Base-by-base conservation (phyloP, 2,113 vertebrate genomes). In the Pica pica region DNA sequence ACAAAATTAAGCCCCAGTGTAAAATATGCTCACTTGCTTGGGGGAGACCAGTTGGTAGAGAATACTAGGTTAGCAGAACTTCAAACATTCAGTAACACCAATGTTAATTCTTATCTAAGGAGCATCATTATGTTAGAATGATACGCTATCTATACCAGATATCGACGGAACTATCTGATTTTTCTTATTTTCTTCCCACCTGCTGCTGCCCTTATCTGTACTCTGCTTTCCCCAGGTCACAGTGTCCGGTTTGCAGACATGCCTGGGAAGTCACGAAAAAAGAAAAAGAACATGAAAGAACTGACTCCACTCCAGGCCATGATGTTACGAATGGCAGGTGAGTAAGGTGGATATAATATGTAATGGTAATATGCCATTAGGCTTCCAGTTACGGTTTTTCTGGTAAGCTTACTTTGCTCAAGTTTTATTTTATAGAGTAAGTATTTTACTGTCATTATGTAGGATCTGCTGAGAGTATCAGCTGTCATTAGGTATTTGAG, bases 241-340 rank as follows among this genome's bases (percentile, higher is more conserved):
- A 99, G 98, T 17, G 99, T 99, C 41, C 98, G 99, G 24, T 99
- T 99, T 82, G 99, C 99, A 49, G 99, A 99, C 76, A 97, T 98
- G 95, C 98, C 98, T 89, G 98, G 98, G 64, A 98, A 99, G 87
- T 97, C 99, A 31, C 91, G 96, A 61, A 99, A 98, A 92, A 99
- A 98, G 98, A 98, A 99, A 90, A 99, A 99, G 97, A 99, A 98
- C 91, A 98, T 98, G 74, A 99, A 99, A 95, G 99, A 99, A 47
- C 98, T 99, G 76, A 99, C 99, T 19, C 99, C 99, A 4, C 98
- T 99, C 71, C 99, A 99, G 97, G 99, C 99, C 49, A 99, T 99
- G 99, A 99, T 99, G 99, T 98, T 99, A 44, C 98, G 99, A 95
- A 99, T 99, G 99, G 99, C 99, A 96, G 99, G 99, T 99, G 89